These are phyloP conservation scores for Lissocephala sabroskyi DNA, from an alignment of 2,888 invertebrate genomes.

Conservation along the genomic window DNA sequence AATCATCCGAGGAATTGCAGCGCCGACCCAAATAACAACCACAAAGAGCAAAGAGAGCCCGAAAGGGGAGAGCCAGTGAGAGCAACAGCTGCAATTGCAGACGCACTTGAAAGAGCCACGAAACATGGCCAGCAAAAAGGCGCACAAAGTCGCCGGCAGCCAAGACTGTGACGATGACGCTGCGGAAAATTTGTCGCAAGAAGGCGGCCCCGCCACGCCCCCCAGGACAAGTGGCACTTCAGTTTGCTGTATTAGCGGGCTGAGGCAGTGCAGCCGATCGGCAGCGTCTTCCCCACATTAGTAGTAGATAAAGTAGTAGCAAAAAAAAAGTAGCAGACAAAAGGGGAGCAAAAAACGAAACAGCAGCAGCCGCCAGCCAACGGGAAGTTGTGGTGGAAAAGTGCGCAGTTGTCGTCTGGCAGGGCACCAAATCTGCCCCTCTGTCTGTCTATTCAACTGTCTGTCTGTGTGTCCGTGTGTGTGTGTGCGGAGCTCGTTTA, in stretches of 20 bases:
- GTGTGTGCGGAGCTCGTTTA: slow-evolving; percentile 42
- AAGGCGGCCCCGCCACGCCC: not conserved
- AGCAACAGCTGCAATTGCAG: slow-evolving; percentile 15
- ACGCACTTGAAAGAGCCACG: slow-evolving; percentile 32
- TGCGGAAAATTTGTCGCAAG: slow-evolving; percentile 43
- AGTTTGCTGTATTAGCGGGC: slow-evolving; percentile 52
- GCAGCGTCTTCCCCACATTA: slow-evolving; percentile 13
- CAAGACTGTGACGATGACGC: slow-evolving; percentile 7
- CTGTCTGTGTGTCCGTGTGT: slow-evolving; percentile 11
- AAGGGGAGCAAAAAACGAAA: not conserved
- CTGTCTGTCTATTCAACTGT: slow-evolving; percentile 6
- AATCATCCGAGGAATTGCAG: slow-evolving; percentile 55
- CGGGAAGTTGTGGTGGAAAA: slow-evolving; percentile 12
- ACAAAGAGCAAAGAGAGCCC: slow-evolving; percentile 9
- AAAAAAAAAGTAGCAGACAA: slow-evolving; percentile 16
- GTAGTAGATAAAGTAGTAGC: slow-evolving; percentile 30
- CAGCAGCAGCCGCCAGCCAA: not conserved
- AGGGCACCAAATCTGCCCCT: no score
- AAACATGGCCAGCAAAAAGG: slow-evolving; percentile 11
- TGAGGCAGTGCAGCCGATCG: not conserved
- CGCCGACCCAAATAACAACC: slow-evolving; percentile 48
- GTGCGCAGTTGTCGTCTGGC: slow-evolving; percentile 15
- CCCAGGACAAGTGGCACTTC: slow-evolving; percentile 38
- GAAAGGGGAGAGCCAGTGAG: not conserved
- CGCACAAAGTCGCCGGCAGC: slow-evolving; percentile 21